Base-by-base conservation (phyloP, 2,888 invertebrate genomes). In the Quadroppia sp. region DNA sequence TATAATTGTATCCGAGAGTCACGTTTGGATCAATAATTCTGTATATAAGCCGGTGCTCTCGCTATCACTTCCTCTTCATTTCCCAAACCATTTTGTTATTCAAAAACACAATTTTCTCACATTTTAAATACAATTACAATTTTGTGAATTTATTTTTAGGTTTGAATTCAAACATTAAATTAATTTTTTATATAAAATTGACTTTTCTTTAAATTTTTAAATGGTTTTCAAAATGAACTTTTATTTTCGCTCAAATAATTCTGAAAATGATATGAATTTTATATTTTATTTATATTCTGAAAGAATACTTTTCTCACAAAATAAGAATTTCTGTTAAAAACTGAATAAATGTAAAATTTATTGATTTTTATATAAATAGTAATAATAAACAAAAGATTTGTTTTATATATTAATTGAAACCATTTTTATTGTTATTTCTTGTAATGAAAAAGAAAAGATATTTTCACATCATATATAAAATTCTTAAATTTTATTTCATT, bases 11-110 rank as follows among this genome's bases (percentile, higher is more conserved):
- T 69, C 45, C 36, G 42, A 45, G 45, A 69, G 69, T 69, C 69
- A 69, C 69, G 69, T 69, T 45, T 69, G 69, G 69, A 69, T 69
- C 69, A 69, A 69, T 69, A 69, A 42, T 20, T 69, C 17, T 9
- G 13, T 45, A 40, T 69, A 7, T 42, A 69, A 45, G 13, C 25
- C 25, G 42, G 45, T 69, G 69, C 40, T 25, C 23, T 15, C 9
- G 23, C 53, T 53, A 6, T 25, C 1, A 30, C 67, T 64, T 36
- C 61, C 32, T 7, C 61, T 64, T n/a, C 36, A 4, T 30, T 30
- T 6, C 23, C 36, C 9, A 36, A 36, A 36, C 36, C 4, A 4
- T 36, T 53, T 13, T 23, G 25, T 53, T 23, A 20, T 25, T 17
- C 20, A 30, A 30, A 56, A 23, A 56, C 56, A 56, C 45, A 15